Percentiles rank a stretch among this genome's conserved stretches.
phyloP scores from a whole-genome alignment of 2,113 vertebrate species.

The Muntiacus reevesi region DNA sequence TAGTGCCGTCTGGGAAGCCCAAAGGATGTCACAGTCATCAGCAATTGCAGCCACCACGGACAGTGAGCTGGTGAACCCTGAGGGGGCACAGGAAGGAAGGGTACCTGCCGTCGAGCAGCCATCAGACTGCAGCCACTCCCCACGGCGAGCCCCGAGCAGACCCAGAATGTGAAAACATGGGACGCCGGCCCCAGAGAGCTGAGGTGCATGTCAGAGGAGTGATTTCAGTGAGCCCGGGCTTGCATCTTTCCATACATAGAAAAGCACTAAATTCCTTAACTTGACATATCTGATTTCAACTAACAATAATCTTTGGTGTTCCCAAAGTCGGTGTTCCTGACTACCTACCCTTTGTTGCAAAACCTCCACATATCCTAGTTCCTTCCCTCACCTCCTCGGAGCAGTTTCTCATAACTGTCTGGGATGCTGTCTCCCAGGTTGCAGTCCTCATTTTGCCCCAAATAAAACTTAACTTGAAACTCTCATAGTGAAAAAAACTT shows the following conservation, averaged over 20 bases:
- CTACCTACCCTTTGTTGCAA: neutral
- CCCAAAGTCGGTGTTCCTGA: neutral
- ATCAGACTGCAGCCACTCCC: neutral
- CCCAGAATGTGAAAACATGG: neutral
- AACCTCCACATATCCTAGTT: neutral
- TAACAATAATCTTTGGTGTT: neutral
- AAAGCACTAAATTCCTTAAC: neutral
- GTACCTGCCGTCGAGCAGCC: neutral
- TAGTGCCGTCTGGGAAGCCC: neutral
- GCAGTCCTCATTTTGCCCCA: neutral
- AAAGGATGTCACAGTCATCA: neutral
- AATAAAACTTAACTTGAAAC: neutral
- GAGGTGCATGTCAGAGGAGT: neutral
- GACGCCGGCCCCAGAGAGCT: neutral
- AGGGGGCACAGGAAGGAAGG: neutral
- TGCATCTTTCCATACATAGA: neutral
- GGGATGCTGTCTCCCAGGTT: neutral
- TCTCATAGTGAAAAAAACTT: neutral
- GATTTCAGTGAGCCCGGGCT: neutral
- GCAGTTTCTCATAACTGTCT: neutral
- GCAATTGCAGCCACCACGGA: accelerated
- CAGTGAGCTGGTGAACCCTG: neutral
- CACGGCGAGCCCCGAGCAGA: neutral
- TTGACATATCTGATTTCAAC: neutral
- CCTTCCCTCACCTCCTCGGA: neutral